These are phyloP conservation scores for Sinocyclocheilus maitianheensis DNA, from an alignment of 2,113 vertebrate genomes.

Conservation along the genomic window DNA sequence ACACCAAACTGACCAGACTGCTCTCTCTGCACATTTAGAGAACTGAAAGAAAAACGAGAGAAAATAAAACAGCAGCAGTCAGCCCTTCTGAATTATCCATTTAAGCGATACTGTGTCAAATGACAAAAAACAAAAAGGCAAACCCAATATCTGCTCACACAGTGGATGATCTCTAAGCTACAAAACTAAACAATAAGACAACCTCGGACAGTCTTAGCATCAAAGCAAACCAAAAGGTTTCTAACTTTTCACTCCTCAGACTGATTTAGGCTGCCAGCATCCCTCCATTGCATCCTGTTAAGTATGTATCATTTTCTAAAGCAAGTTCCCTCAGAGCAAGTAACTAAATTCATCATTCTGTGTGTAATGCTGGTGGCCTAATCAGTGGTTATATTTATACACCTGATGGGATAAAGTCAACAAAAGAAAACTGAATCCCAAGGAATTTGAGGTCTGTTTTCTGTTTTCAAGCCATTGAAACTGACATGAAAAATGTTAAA, in stretches of 20 bases:
- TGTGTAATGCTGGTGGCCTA: neutral
- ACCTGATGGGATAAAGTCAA: neutral
- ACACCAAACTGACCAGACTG: no score
- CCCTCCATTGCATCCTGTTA: neutral
- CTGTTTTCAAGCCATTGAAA: neutral
- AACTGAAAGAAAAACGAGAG: neutral
- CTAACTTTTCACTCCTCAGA: neutral
- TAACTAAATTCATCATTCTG: neutral
- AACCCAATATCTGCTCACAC: neutral
- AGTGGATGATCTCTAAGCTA: neutral
- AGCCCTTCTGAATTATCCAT: neutral
- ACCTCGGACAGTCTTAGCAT: neutral
- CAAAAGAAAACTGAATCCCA: neutral
- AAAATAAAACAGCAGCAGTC: neutral
- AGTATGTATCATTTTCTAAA: conserved; percentile 28
- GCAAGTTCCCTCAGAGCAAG: neutral
- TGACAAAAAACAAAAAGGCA: neutral
- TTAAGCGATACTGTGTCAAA: neutral
- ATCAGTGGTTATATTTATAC: conserved; percentile 17
- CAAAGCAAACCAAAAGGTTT: neutral
- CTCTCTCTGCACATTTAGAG: neutral
- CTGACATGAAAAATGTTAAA: neutral
- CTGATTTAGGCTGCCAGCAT: conserved; percentile 26
- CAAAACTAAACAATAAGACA: neutral
- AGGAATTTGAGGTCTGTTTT: neutral